A percentile compares a stretch with the other conserved stretches of the same genome.
These are phyloP conservation scores for Drosophila nr. fundita DNA, from an alignment of 2,888 invertebrate species.

Conservation along the genomic window DNA sequence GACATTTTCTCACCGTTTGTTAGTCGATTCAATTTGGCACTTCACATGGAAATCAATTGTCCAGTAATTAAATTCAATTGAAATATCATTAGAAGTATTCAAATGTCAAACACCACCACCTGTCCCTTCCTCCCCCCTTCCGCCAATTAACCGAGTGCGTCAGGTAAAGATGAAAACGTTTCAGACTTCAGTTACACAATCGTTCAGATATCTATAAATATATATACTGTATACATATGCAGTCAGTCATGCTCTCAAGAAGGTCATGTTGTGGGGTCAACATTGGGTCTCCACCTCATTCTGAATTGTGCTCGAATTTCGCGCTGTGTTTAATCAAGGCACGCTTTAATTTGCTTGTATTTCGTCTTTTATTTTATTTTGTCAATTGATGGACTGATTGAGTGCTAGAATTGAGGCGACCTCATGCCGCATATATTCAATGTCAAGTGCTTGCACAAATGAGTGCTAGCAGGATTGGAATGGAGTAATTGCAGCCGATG, in stretches of 20 bases:
- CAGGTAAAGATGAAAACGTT: constrained; percentile 54
- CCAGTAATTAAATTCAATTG: constrained; percentile 71
- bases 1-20: constrained; percentile 46
- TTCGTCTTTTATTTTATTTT: constrained; percentile 19
- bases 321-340: constrained; percentile 42
- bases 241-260: constrained; percentile 34
- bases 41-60: constrained; percentile 57
- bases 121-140: constrained; percentile 1
- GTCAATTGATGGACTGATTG: constrained; percentile 62
- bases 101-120: constrained; percentile 29
- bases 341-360: constrained; percentile 44
- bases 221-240: background rate
- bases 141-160: constrained; percentile 62
- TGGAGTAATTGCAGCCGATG: constrained; percentile 19
- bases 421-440: constrained; percentile 54
- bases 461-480: background rate
- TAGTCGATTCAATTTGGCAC: constrained; percentile 64
- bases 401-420: constrained; percentile 53
- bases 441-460: constrained; percentile 61
- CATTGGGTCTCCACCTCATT: constrained; percentile 51
- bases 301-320: constrained; percentile 6
- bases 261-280: constrained; percentile 59
- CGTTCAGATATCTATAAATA: constrained; percentile 6
- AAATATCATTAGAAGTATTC: constrained; percentile 39
- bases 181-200: constrained; percentile 40